Conservation (phyloP, 2,797 vertebrate genomes). For the Presbytis comata region DNA sequence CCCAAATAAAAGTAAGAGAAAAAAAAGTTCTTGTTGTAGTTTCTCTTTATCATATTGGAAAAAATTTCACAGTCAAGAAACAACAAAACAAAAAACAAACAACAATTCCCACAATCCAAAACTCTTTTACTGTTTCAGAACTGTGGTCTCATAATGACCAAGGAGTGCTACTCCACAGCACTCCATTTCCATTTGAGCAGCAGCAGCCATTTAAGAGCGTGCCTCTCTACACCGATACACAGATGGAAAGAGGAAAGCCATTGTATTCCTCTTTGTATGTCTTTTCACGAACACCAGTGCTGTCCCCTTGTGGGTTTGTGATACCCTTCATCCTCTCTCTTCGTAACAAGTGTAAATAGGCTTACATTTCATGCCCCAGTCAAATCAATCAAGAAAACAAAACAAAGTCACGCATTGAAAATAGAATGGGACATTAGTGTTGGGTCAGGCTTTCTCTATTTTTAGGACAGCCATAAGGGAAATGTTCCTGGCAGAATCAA, state of each 20-base stretch:
- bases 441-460: background rate
- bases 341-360: background rate
- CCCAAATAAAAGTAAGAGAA: background rate
- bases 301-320: background rate
- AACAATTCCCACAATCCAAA: background rate
- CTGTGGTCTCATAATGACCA: background rate
- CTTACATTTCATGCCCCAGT: background rate
- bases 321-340: background rate
- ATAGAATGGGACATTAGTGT: background rate
- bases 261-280: background rate
- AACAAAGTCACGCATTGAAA: background rate
- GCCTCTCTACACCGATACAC: background rate
- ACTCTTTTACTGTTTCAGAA: background rate
- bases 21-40: background rate
- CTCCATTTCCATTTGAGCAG: background rate
- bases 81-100: background rate
- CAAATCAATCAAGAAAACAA: background rate
- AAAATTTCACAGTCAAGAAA: background rate
- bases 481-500: background rate
- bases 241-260: background rate
- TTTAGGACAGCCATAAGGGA: background rate
- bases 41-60: background rate
- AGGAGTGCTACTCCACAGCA: too few relatives aligned
- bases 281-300: background rate
- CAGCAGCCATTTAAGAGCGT: accelerated